Percentiles rank a stretch among this genome's conserved stretches.
phyloP scores from a whole-genome alignment of 2,888 invertebrate species.

The Pseudococcus longispinus region DNA sequence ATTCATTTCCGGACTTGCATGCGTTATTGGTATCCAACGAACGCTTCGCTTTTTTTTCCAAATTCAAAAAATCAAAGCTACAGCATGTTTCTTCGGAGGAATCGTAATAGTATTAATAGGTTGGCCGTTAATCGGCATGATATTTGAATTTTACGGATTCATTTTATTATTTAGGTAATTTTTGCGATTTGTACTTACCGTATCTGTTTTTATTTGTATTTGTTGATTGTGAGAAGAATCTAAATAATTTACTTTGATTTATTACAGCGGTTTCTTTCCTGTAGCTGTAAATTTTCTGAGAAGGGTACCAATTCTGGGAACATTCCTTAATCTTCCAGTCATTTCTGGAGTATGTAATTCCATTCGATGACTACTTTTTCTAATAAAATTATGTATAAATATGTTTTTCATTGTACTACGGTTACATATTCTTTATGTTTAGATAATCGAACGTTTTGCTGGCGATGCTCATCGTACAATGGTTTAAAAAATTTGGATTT shows the following conservation, averaged over 20 bases:
- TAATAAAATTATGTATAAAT: conserved; percentile 46
- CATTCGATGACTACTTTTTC: conserved; percentile 43
- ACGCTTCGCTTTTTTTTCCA: conserved; percentile 99
- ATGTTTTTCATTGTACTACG: neutral
- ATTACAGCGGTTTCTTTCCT: conserved; percentile 93
- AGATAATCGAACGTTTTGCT: conserved; percentile 80
- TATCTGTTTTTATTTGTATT: neutral
- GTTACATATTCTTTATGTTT: conserved; percentile 34
- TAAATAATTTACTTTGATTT: conserved; percentile 55
- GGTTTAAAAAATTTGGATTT: conserved; percentile 68
- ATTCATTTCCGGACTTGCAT: conserved; percentile 92
- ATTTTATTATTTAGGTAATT: conserved; percentile 78
- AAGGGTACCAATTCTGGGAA: conserved; percentile 89
- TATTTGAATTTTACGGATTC: conserved; percentile 96
- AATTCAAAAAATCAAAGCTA: conserved; percentile 90
- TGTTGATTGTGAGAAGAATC: neutral
- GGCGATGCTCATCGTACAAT: conserved; percentile 83
- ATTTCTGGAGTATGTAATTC: conserved; percentile 77
- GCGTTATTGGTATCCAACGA: conserved; percentile 94
- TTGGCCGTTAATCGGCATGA: conserved; percentile 96
- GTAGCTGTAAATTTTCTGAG: conserved; percentile 94
- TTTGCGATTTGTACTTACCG: neutral
- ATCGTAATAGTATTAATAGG: conserved; percentile 90
- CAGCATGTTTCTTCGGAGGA: conserved; percentile 89
- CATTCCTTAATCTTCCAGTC: conserved; percentile 86